Evolutionary conservation across 2,888 invertebrate genomes (phyloP), one percentile per base, ranked within the genome.

Genomic region (Taphrorychus bicolor): DNA sequence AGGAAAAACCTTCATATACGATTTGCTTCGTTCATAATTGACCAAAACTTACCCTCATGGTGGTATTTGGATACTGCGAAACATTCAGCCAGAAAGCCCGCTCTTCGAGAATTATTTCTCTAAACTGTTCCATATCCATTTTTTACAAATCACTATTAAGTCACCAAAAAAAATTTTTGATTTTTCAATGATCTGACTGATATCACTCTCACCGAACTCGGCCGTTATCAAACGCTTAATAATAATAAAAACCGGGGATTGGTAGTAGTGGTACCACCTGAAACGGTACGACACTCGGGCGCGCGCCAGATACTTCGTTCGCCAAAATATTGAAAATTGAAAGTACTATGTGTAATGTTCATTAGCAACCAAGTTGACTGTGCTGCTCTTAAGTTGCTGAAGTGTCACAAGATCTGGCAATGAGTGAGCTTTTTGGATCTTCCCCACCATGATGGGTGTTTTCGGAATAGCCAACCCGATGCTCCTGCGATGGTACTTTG

Each of bases 21-120:
- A n/a, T n/a, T n/a, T n/a, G n/a, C n/a, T n/a, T n/a, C n/a, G n/a
- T n/a, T n/a, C n/a, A n/a, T n/a, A n/a, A n/a, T n/a, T n/a, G n/a
- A 32, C 2, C 5, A 21, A 11, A 32, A 51, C 49, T 64, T 70
- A 70, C 70, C 70, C 41, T 49, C 24, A 70, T 57, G 1, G 70
- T 61, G 2, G 65, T 70, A 40, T 70, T 70, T 5, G 70, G 70
- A 45, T 59, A 70, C 5, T 70, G 70, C 2, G 75, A 71, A 2
- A 74, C 61, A 54, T 71, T 74, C 45, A 75, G 69, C 54, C 74
- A 71, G 56, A 72, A 70, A 48, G 73, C 71, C 2, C 71, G 73
- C 63, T 76, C 76, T 64, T 75, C 74, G 69, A 72, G 66, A 42
- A 76, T 54, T 14, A 73, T 71, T 68, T 74, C 72, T 71, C 71